A percentile compares a stretch with the other conserved stretches of the same genome.
phyloP scores from a whole-genome alignment of 2,888 invertebrate genomes.

The Bedellia somnulentella region DNA sequence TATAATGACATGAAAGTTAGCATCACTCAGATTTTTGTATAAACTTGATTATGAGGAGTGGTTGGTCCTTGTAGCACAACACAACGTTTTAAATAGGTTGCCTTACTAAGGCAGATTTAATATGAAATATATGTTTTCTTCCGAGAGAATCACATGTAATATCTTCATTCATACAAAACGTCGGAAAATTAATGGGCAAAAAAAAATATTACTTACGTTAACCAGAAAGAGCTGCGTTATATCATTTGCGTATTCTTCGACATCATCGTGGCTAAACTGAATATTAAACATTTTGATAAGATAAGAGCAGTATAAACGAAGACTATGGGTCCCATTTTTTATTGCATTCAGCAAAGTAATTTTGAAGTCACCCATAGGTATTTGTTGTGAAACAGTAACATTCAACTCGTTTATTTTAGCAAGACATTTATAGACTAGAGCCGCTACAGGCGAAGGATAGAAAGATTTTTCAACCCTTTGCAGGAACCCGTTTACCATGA shows the following conservation, averaged over 20 bases:
- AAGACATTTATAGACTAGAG: constrained; percentile 39
- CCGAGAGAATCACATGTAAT: no score
- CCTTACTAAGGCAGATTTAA: no score
- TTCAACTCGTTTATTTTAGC: constrained; percentile 29
- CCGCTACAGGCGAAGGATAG: constrained; percentile 37
- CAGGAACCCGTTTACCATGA: constrained; percentile 42
- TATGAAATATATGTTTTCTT: no score
- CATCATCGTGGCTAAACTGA: constrained; percentile 18
- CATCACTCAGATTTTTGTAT: no score
- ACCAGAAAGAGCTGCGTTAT: constrained; percentile 33
- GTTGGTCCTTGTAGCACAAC: no score
- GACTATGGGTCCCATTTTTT: constrained; percentile 25
- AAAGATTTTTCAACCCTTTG: constrained; percentile 29
- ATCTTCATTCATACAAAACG: no score
- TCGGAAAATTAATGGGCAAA: no score
- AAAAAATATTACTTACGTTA: constrained; percentile 35
- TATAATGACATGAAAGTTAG: no score
- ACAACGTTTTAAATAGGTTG: no score
- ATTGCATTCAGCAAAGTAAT: constrained; percentile 23
- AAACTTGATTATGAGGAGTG: no score
- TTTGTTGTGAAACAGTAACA: constrained; percentile 14
- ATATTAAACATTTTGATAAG: constrained; percentile 21
- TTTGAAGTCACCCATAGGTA: constrained; percentile 22
- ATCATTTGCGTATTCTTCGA: constrained; percentile 17
- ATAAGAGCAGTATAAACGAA: constrained; percentile 39